Conservation (phyloP, 2,888 invertebrate species). For the Eupithecia centaureata region DNA sequence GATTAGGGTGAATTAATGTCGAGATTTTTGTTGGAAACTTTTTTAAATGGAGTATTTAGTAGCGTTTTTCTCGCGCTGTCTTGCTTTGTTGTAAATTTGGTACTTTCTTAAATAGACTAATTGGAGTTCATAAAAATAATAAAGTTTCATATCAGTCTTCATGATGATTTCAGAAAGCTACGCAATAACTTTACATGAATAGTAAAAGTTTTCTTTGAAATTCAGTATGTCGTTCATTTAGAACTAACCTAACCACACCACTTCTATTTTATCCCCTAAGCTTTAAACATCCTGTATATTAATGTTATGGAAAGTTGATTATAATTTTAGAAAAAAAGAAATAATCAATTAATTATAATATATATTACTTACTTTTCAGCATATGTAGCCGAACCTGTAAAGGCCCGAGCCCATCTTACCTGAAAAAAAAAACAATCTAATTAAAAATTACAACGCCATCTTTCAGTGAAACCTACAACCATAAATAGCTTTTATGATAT, state of each 20-base stretch:
- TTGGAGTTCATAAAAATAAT: not conserved
- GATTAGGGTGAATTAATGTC: conserved; percentile 54
- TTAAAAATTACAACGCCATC: not conserved
- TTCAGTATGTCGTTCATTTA: no score
- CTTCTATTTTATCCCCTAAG: no score
- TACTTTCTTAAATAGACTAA: not conserved
- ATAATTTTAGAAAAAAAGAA: no score
- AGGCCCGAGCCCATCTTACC: no score
- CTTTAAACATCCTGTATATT: no score
- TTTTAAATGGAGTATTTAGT: conserved; percentile 55
- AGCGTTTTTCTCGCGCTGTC: conserved; percentile 47
- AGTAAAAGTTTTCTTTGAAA: no score
- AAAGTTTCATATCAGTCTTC: not conserved
- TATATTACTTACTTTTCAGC: no score
- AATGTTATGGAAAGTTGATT: no score
- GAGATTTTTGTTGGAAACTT: conserved; percentile 48
- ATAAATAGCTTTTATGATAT: conserved; percentile 14
- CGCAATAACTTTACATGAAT: not conserved
- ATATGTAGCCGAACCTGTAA: no score
- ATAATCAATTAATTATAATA: no score
- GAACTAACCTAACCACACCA: no score
- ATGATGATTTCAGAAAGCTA: not conserved
- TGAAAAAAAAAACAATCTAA: conserved; percentile 3
- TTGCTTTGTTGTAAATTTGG: conserved; percentile 21
- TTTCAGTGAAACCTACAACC: not conserved